phyloP scores from a whole-genome alignment of 2,113 vertebrate species.

The Acinonyx jubatus region DNA sequence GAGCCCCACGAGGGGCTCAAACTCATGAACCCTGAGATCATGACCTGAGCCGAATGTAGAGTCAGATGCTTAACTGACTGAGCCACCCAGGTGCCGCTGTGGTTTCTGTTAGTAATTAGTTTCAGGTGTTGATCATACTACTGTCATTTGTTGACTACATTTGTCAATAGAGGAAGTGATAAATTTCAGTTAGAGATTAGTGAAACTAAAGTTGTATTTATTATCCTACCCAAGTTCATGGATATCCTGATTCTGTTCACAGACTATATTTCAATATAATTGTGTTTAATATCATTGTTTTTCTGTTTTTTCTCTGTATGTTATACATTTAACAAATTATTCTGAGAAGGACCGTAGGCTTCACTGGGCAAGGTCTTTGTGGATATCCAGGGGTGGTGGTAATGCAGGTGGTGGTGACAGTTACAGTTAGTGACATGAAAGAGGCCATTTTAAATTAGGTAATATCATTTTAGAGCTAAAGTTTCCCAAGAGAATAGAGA shows the following conservation, averaged over 20 bases:
- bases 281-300: background rate
- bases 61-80: no score
- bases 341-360: background rate
- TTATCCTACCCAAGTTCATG: background rate
- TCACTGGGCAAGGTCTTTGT: background rate
- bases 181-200: background rate
- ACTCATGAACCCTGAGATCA: no score
- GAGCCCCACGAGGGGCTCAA: no score
- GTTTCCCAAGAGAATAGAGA: background rate
- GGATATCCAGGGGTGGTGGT: background rate
- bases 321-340: background rate
- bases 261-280: background rate
- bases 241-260: background rate
- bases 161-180: background rate
- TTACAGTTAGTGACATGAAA: background rate
- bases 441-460: background rate
- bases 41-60: no score
- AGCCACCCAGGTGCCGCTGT: background rate
- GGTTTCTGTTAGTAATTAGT: background rate
- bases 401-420: background rate
- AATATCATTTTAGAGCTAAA: background rate
- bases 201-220: background rate
- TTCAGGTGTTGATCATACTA: background rate
- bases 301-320: background rate
- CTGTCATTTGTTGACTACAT: background rate